Base-by-base conservation (phyloP, 2,888 invertebrate species). In the Apeira syringaria region DNA sequence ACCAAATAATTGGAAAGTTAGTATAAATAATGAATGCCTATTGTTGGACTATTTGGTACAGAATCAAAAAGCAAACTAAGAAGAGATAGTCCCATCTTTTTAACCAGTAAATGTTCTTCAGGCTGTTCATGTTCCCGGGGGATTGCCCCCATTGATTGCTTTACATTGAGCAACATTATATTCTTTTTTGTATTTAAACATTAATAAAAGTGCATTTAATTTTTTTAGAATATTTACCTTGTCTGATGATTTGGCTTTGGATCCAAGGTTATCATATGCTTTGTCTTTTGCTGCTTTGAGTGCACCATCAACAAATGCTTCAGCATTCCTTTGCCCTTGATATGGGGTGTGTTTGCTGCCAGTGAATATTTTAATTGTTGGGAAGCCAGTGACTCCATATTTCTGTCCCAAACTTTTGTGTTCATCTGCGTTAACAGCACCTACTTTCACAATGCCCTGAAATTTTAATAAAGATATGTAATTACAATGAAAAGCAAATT, bases 281-380 rank as follows among this genome's bases (percentile, higher is more conserved):
- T 95, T 94, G 24, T 92, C 92, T 70, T 93, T 93, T 5, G 93
- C 93, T 37, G 96, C 95, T 47, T 93, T 93, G n/a, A 99, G 67
- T 0, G 93, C 97, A 35, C 94, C 94, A 61, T 98, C 97, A 11
- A 96, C 94, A 61, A 99, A 92, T 7, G 93, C 96, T 51, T 95
- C 93, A 0, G 98, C 98, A 3, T 95, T 96, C 67, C 99, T 92
- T 32, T 92, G 92, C 0, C 98, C 98, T 68, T 94, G 94, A 80
- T 93, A 99, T 50, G 97, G 96, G 22, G 93, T 93, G 3, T 98
- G 97, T 80, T 98, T 98, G 75, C 96, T 94, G 0, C 91, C 90
- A 0, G 95, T 96, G 79, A 99, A 99, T 29, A 99, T 94, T 81
- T 99, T 99, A 50, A 99, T 94, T 0, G 99, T 98, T 2, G 99